phyloP scores from a whole-genome alignment of 1,140 invertebrate genomes.

The Drosophila elegans region DNA sequence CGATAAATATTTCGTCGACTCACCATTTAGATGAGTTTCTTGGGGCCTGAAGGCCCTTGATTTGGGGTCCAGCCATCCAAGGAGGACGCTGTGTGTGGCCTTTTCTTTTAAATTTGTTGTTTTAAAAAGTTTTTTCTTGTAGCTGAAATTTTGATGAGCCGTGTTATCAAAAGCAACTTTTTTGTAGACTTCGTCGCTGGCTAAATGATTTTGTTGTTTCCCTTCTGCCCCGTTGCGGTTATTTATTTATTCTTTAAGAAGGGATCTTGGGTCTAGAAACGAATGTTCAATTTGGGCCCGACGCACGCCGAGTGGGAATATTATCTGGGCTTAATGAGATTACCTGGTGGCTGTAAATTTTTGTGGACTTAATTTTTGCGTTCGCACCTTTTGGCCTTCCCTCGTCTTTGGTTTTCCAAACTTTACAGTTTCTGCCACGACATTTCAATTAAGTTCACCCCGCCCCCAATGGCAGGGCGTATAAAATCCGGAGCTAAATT shows the following conservation, averaged over 20 bases:
- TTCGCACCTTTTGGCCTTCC: constrained; percentile 35
- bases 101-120: constrained; percentile 59
- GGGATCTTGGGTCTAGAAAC: constrained; percentile 32
- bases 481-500: constrained; percentile 62
- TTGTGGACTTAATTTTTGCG: constrained; percentile 62
- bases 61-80: constrained; percentile 19
- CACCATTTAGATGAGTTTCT: constrained; percentile 41
- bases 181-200: constrained; percentile 33
- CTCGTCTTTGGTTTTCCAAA: constrained; percentile 40
- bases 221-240: constrained; percentile 22
- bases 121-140: constrained; percentile 80
- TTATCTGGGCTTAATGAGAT: constrained; percentile 72
- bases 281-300: constrained; percentile 66
- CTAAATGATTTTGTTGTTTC: constrained; percentile 38
- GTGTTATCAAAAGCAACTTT: constrained; percentile 74
- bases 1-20: constrained; percentile 11
- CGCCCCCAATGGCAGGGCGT: constrained; percentile 3
- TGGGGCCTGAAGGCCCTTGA: constrained; percentile 16
- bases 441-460: constrained; percentile 74
- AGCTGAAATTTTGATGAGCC: constrained; percentile 74
- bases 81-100: constrained; percentile 52
- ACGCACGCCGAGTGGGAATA: constrained; percentile 62
- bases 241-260: constrained; percentile 25
- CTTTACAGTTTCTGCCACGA: constrained; percentile 66
- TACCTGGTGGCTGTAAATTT: constrained; percentile 71